These are phyloP conservation scores for Ondatra zibethicus DNA, from an alignment of 2,113 vertebrate species.

Conservation along the genomic window DNA sequence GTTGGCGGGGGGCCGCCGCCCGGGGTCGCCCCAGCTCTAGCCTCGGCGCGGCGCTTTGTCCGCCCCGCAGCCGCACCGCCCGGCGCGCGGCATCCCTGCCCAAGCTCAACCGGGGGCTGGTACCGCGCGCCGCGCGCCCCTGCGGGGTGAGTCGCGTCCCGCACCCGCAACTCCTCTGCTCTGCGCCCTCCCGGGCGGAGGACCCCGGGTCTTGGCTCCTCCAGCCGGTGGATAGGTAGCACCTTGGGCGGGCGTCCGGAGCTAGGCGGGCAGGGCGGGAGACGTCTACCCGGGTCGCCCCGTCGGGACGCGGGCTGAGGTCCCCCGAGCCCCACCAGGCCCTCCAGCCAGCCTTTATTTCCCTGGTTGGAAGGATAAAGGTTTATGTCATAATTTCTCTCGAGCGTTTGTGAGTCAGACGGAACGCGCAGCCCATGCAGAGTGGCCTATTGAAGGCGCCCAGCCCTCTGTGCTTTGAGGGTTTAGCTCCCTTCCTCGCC, in stretches of 20 bases:
- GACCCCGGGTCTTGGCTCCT: not conserved
- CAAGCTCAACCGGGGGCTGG: not conserved
- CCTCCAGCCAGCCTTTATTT: slow-evolving; percentile 20
- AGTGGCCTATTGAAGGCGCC: slow-evolving; percentile 70
- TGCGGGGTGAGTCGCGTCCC: not conserved
- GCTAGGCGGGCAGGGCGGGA: not conserved
- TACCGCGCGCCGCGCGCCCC: not conserved
- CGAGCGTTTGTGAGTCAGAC: slow-evolving; percentile 75
- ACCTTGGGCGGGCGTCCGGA: not conserved
- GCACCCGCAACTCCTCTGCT: not conserved
- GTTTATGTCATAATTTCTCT: slow-evolving; percentile 68
- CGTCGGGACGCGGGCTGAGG: slow-evolving; percentile 51
- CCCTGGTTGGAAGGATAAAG: slow-evolving; percentile 53
- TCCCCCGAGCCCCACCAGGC: not conserved
- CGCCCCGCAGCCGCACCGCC: slow-evolving; percentile 18
- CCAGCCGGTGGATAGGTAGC: not conserved
- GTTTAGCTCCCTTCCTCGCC: not conserved
- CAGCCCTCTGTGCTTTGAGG: slow-evolving; percentile 41
- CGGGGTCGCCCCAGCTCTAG: slow-evolving; percentile 10
- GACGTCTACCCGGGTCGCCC: not conserved
- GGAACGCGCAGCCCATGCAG: slow-evolving; percentile 67
- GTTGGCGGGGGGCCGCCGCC: slow-evolving; percentile 22
- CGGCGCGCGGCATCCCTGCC: not conserved
- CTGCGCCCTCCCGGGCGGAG: not conserved
- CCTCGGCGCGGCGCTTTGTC: slow-evolving; percentile 62